Conservation (phyloP, 2,113 vertebrate species). For the Haliaeetus leucogaster region DNA sequence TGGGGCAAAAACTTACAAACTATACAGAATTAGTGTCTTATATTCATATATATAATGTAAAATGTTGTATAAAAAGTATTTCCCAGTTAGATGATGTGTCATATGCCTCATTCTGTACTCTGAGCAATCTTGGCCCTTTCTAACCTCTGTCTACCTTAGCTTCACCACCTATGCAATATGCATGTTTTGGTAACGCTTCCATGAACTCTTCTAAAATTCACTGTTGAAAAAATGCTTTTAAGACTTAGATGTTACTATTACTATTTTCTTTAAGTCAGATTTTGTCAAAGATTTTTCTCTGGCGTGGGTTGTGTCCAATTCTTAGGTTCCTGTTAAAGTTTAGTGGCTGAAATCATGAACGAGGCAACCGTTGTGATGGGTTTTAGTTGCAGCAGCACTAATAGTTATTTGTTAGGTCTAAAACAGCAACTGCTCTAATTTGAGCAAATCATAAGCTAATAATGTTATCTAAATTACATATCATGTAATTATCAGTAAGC, state of each 20-base stretch:
- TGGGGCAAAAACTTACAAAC: not conserved
- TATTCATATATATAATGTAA: not conserved
- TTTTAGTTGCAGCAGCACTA: not conserved
- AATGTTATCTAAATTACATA: conserved; percentile 33
- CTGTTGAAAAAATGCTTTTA: not conserved
- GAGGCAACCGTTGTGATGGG: not conserved
- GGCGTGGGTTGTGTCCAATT: not conserved
- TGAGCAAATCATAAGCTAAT: conserved; percentile 23
- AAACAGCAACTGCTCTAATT: not conserved
- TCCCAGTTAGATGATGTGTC: not conserved
- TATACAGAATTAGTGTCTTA: not conserved
- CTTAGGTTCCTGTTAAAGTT: not conserved
- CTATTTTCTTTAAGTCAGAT: not conserved
- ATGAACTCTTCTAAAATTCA: not conserved
- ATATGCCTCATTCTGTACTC: not conserved
- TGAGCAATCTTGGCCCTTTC: not conserved
- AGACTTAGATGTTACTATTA: not conserved
- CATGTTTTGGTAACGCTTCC: not conserved
- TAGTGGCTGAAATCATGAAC: not conserved
- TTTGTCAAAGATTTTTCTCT: not conserved
- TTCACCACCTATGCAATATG: not conserved
- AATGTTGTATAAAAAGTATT: not conserved
- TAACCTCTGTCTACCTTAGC: not conserved
- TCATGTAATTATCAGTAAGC: not conserved
- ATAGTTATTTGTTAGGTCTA: not conserved